Conservation (phyloP, 2,113 vertebrate species). For the Lamprologus callipterus region DNA sequence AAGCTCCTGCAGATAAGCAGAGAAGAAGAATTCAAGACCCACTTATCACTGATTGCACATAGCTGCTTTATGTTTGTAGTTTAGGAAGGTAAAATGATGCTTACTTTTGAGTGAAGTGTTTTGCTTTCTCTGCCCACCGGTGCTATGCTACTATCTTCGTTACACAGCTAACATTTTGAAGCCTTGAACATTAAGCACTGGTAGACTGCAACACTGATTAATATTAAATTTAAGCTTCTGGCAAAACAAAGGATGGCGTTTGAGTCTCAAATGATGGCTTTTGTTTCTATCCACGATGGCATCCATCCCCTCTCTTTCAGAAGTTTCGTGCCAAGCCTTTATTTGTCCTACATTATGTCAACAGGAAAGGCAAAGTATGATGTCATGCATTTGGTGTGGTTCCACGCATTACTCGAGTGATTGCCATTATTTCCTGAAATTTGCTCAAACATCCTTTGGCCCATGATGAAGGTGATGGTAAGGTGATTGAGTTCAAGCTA, state of each 20-base stretch:
- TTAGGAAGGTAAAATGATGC: background rate
- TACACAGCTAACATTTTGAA: background rate
- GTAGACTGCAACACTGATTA: background rate
- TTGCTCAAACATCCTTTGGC: constrained; percentile 27
- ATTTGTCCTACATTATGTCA: constrained; percentile 38
- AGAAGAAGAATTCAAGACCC: background rate
- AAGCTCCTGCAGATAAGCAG: background rate
- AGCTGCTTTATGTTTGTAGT: background rate
- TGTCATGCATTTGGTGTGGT: constrained; percentile 40
- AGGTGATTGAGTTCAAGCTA: background rate
- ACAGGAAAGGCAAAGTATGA: constrained; percentile 50
- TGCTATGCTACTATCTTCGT: background rate
- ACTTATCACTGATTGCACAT: background rate
- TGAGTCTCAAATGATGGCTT: background rate
- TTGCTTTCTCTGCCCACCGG: background rate
- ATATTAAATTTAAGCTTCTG: background rate
- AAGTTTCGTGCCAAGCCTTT: background rate
- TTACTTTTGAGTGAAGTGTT: background rate
- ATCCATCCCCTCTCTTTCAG: background rate
- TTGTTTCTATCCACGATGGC: background rate
- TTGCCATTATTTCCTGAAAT: constrained; percentile 34
- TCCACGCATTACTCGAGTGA: constrained; percentile 4
- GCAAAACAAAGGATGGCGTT: background rate
- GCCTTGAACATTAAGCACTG: background rate
- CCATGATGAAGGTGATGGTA: background rate